Base-by-base conservation (phyloP, 1,140 invertebrate genomes). In the Drosophila ficusphila region DNA sequence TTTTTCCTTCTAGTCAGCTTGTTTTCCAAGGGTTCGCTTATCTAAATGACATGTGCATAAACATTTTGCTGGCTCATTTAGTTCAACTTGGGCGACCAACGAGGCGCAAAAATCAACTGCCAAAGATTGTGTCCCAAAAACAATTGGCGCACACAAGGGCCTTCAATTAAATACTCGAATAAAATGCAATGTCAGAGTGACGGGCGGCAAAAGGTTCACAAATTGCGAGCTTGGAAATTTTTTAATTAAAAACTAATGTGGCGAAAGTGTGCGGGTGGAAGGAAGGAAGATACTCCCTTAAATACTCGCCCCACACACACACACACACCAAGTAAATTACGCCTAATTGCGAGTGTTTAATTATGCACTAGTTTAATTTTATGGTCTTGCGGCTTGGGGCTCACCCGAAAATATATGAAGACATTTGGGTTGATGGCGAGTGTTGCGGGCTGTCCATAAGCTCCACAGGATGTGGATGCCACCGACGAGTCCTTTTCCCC, bases 161-260 rank as follows among this genome's bases (percentile, higher is more conserved):
- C 21, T 18, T 48, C 60, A 67, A 52, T 52, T 52, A 68, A 67
- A 67, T 16, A 21, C 46, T 41, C 21, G 18, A 74, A 75, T 38
- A 48, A 75, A 75, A 38, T 76, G 72, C 51, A 54, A 67, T 46
- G 58, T 75, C 71, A 58, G 71, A 31, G 38, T 64, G 60, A 46
- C 51, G 38, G 49, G 34, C 69, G 44, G 71, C 21, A 34, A 68
- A 52, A 51, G 47, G 25, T 53, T 57, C 60, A 44, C 57, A 65
- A 78, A 74, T 44, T 61, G 72, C 64, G 78, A 56, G 58, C 61
- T 83, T 21, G 70, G 53, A 75, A 46, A 78, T 90, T 90, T 86
- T 79, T 90, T 90, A 90, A 90, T 90, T 90, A 90, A 90, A 90
- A 90, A 81, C 88, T 90, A 90, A 90, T 90, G 88, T 90, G 76